Evolutionary conservation across 2,113 vertebrate genomes (phyloP), one percentile per base, ranked within the genome.

Genomic region (Sapajus apella): DNA sequence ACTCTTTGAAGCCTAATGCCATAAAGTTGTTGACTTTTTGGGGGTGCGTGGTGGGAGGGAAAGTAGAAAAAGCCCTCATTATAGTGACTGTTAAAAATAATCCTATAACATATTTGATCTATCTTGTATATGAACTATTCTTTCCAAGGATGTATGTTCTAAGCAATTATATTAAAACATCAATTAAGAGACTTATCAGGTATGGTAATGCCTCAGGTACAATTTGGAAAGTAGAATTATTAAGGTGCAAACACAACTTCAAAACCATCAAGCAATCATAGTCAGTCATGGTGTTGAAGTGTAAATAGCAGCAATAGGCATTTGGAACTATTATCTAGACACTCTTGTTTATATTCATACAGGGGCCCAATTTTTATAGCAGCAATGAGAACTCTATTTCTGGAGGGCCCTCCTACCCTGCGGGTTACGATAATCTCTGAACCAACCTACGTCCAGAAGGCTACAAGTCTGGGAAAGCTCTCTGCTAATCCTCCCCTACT

Each of bases 131-230:
- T 66, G 30, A 86, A 64, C 32, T 89, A 55, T 91, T 91, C 58
- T 96, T 97, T 85, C 68, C 40, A 94, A 85, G 52, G 21, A 88
- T 73, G 16, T 37, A 6, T 82, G 92, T 94, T 91, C 47, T 43
- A 85, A 83, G 88, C 80, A 90, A 95, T 91, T 95, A 83, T 86
- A 82, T 86, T 84, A 66, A 95, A 86, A 72, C 56, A 70, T 61
- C 93, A 94, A 83, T 95, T 90, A 96, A 91, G 50, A 96, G 20
- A 30, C 77, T 96, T 89, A 73, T 93, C 77, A 72, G 43, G 32
- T 79, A 93, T 93, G 91, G 55, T 76, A 89, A 96, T 96, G 79
- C 9, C 82, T 97, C 91, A 91, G 84, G 43, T 86, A 47, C 68
- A 91, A 30, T 86, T 91, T 3, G 2, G 12, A 81, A 87, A 89